Percentiles rank a stretch among this genome's conserved stretches.
Conservation (phyloP, 2,113 vertebrate genomes). For the Prunella fulvescens region DNA sequence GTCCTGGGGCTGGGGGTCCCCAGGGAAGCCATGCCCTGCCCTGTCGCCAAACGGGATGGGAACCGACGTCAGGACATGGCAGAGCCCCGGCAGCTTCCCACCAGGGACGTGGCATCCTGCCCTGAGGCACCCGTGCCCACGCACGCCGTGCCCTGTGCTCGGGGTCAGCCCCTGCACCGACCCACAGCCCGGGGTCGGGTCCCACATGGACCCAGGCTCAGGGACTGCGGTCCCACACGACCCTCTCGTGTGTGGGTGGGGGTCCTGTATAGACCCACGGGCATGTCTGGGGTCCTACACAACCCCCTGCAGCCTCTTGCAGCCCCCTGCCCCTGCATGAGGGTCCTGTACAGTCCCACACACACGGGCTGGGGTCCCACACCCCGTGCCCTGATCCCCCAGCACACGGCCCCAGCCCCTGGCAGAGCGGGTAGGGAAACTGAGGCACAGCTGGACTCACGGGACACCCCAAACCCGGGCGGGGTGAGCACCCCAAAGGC, state of each 20-base stretch:
- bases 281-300: neutral
- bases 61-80: neutral
- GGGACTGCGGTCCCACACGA: neutral
- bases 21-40: neutral
- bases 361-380: neutral
- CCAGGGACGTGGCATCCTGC: neutral
- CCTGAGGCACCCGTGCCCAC: neutral
- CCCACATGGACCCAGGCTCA: fast-evolving
- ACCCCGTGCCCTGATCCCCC: fast-evolving
- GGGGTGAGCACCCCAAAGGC: no score
- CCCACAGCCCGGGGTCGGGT: neutral
- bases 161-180: neutral
- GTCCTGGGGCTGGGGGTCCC: neutral
- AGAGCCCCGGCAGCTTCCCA: neutral
- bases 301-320: neutral
- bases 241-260: neutral
- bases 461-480: neutral
- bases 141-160: neutral
- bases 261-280: neutral
- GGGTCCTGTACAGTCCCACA: fast-evolving
- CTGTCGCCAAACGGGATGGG: neutral
- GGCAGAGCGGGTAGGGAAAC: neutral
- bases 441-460: neutral
- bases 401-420: neutral
- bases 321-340: neutral